Base-by-base conservation (phyloP, 2,113 vertebrate species). In the Pan paniscus region DNA sequence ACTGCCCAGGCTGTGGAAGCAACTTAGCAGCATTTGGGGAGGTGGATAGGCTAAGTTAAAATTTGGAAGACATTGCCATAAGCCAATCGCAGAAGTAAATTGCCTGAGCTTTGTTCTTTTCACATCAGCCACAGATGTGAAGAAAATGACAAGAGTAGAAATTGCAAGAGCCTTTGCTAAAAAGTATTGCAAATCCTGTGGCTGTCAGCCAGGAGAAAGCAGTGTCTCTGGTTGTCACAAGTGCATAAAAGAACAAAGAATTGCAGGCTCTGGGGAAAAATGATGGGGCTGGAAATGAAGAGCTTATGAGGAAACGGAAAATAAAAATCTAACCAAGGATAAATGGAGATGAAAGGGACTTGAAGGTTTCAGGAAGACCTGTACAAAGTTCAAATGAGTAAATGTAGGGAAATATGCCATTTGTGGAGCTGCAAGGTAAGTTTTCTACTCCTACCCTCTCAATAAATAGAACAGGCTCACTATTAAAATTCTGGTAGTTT, bases 131-230 rank as follows among this genome's bases (percentile, higher is more conserved):
- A 82, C 90, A 97, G 87, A 98, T 82, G 87, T 90, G 90, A 98
- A 97, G 72, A 97, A 98, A 94, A 93, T 90, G 91, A 97, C 81
- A 97, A 95, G 94, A 96, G 90, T 11, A 72, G 80, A 97, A 97
- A 92, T 86, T 93, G 57, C 46, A 97, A 97, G 59, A 79, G 57
- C 72, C 82, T 25, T 83, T 93, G 81, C 89, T 93, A 89, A 96
- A 97, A 89, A 93, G 93, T 94, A 84, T 95, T 97, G 78, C 81
- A 93, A 94, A 94, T 97, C 73, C 23, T 12, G 72, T 97, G 97
- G 30, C 96, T 97, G 79, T 92, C 95, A 97, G 84, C 50, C 95
- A 98, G 91, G 88, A 97, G 95, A 96, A 95, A 38, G 25, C 59
- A 90, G 90, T 8, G 0, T 84, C 76, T 73, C 75, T 55, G 25